Evolutionary conservation across 2,888 invertebrate species (phyloP).

Genomic region (Apamea crenata): DNA sequence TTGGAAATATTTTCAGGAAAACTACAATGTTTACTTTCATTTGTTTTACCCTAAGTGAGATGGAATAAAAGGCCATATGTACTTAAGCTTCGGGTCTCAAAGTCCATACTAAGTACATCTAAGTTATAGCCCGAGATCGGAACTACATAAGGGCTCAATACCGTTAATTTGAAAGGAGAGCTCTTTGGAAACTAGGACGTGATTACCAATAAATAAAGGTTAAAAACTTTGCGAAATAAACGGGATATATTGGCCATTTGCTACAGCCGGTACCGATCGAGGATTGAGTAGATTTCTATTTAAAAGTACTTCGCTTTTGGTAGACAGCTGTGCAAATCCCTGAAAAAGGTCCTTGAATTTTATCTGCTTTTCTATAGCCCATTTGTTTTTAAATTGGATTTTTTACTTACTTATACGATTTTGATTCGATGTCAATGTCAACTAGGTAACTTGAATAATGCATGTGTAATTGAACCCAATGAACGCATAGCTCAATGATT

Average conservation of each 20-base stretch:
- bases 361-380: not conserved
- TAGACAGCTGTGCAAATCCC: conserved; percentile 27
- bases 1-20: not conserved
- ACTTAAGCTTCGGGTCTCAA: not conserved
- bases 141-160: conserved; percentile 7
- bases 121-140: conserved; percentile 18
- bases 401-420: not conserved
- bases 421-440: not conserved
- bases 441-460: not conserved
- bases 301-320: conserved; percentile 21
- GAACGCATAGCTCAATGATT: too few relatives aligned
- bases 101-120: not conserved
- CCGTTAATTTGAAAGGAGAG: conserved; percentile 29
- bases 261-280: conserved; percentile 24
- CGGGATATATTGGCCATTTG: conserved; percentile 46
- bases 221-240: conserved; percentile 50
- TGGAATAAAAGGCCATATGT: not conserved
- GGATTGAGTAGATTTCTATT: conserved; percentile 38
- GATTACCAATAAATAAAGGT: conserved; percentile 43
- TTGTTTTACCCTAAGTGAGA: conserved; percentile 1
- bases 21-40: conserved; percentile 7
- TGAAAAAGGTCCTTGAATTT: conserved; percentile 10
- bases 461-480: not conserved
- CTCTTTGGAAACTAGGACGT: conserved; percentile 36
- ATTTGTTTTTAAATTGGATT: not conserved